Base-by-base conservation (phyloP, 2,113 vertebrate species). In the Melospiza melodia region DNA sequence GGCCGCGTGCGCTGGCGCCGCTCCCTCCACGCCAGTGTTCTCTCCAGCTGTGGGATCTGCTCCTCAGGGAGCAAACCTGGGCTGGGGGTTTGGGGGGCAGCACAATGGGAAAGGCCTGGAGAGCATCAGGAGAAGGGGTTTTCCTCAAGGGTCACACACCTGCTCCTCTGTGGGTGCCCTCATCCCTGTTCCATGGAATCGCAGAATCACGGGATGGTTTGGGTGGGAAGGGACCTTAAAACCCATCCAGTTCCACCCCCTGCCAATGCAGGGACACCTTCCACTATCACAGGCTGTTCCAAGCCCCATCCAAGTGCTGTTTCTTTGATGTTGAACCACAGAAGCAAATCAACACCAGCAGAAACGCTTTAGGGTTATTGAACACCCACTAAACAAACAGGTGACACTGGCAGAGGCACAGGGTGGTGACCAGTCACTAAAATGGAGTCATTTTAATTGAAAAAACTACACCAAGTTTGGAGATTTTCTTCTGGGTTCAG, bases 1-100 rank as follows among this genome's bases (percentile, higher is more conserved):
- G 2, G 43, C 71, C 21, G 12, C 3, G 4, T 13, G 27, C 2
- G 3, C 4, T 79, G 83, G 67, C 76, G 4, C 13, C 0, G 22
- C 76, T 84, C 73, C 86, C 25, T 48, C 69, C 39, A 4, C 51
- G 4, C 33, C 80, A 59, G 52, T 0, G 58, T 4, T 63, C 43
- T 43, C 46, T 71, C 11, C 72, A 30, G 67, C 6, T 27, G 20
- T 44, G 84, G 72, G 31, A 33, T 21, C 31, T 21, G 54, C 31
- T 55, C 54, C 54, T 6, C 31, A 33, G 31, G 31, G 48, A 48
- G 30, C 46, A 66, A 78, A 78, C 2, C 55, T 30, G 37, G 16
- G 52, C 48, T 37, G 35, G 9, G 0, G 11, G 0, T 20, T 24
- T 71, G 54, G 76, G 27, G 58, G 75, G 67, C 9, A 41, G 66